These are phyloP conservation scores for Electrophaes corylata DNA, from an alignment of 2,888 invertebrate genomes.

Conservation along the genomic window DNA sequence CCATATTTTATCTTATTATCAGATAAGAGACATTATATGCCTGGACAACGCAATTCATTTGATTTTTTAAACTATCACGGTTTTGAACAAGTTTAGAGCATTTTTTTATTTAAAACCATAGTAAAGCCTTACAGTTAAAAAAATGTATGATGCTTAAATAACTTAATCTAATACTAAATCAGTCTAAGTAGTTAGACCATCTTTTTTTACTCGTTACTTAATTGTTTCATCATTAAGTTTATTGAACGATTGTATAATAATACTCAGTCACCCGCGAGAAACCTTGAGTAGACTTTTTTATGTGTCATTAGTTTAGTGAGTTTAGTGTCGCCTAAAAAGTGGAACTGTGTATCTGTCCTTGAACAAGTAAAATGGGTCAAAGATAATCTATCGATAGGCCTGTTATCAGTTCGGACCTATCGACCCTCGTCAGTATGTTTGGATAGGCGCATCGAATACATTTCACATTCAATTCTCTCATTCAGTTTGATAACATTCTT, in stretches of 20 bases:
- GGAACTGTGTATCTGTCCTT: conserved; percentile 20
- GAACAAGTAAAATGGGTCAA: conserved; percentile 50
- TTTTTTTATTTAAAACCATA: too few relatives aligned
- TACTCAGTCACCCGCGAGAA: too few relatives aligned
- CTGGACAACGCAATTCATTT: background rate
- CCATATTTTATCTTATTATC: background rate
- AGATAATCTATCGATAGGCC: conserved; percentile 34
- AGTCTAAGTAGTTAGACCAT: too few relatives aligned
- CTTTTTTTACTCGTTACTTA: too few relatives aligned
- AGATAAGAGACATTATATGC: background rate
- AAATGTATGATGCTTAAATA: too few relatives aligned
- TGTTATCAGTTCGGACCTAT: conserved; percentile 25
- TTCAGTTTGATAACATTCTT: conserved; percentile 19
- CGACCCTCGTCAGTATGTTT: conserved; percentile 28
- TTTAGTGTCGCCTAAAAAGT: too few relatives aligned
- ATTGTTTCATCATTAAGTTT: too few relatives aligned
- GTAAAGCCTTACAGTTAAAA: too few relatives aligned
- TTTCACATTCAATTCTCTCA: conserved; percentile 23
- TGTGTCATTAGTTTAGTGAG: conserved; percentile 10
- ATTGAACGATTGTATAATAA: too few relatives aligned
- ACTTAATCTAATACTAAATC: too few relatives aligned
- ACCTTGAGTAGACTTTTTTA: too few relatives aligned
- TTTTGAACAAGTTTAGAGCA: too few relatives aligned
- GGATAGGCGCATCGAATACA: conserved; percentile 19
- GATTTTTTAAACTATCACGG: background rate